Percentiles rank a stretch among this genome's conserved stretches.
Conservation (phyloP, 2,888 invertebrate genomes). For the Blera fallax region DNA sequence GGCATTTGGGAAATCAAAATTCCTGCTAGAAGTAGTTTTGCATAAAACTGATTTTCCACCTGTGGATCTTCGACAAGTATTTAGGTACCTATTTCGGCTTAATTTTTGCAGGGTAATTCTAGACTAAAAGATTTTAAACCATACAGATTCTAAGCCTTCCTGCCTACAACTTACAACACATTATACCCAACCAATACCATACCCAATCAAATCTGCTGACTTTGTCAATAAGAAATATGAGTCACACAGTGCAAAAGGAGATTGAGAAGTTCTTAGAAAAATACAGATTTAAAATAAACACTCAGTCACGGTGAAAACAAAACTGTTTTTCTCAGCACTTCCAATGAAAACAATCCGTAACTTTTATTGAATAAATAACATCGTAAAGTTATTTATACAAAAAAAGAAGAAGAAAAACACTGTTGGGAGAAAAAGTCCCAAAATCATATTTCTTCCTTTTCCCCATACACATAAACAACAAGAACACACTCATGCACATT, state of each 20-base stretch:
- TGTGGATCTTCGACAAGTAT: too few species aligned
- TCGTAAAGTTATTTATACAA: background rate
- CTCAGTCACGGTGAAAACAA: background rate
- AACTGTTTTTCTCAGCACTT: background rate
- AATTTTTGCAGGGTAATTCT: too few species aligned
- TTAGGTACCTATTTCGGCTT: too few species aligned
- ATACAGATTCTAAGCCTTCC: too few species aligned
- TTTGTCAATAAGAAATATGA: slow-evolving; percentile 3
- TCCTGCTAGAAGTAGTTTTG: too few species aligned
- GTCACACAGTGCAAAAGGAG: background rate
- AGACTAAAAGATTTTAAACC: too few species aligned
- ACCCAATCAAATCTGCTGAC: background rate
- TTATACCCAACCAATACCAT: background rate
- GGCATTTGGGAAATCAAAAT: too few species aligned
- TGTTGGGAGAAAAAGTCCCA: background rate
- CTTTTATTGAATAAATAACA: slow-evolving; percentile 1
- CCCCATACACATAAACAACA: background rate
- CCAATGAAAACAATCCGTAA: background rate
- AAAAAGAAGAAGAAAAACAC: background rate
- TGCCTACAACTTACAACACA: background rate
- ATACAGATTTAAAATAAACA: background rate
- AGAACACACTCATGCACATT: background rate
- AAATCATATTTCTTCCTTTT: background rate
- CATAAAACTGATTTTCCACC: too few species aligned
- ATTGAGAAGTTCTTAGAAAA: slow-evolving; percentile 1